phyloP scores from a whole-genome alignment of 2,113 vertebrate genomes.

The Microcebus lehilahytsara region DNA sequence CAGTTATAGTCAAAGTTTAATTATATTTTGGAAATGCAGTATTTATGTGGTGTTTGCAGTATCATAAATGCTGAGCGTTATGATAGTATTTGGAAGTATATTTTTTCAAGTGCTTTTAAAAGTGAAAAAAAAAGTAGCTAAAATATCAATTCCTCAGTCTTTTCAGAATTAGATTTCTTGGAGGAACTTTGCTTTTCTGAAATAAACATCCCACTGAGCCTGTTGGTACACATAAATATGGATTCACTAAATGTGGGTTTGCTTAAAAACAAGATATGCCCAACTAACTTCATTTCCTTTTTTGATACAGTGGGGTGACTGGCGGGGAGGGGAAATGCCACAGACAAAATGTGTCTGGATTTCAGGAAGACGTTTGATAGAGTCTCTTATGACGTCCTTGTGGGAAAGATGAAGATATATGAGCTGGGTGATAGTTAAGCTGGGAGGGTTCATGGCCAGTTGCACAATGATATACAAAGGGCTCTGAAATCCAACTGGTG shows the following conservation, averaged over 20 bases:
- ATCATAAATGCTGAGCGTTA: not conserved
- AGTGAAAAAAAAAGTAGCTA: not conserved
- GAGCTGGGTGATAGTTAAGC: not conserved
- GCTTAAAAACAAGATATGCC: slow-evolving; percentile 72
- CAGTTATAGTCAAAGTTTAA: not conserved
- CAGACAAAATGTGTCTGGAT: slow-evolving; percentile 59
- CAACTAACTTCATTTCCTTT: slow-evolving; percentile 67
- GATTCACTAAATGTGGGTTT: slow-evolving; percentile 57
- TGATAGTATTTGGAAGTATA: not conserved
- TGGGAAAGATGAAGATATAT: slow-evolving; percentile 45
- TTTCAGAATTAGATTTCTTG: slow-evolving; percentile 42
- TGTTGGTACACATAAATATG: slow-evolving; percentile 12
- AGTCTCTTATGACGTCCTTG: slow-evolving; percentile 25
- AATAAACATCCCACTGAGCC: slow-evolving; percentile 31
- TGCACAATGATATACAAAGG: not conserved
- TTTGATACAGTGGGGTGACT: slow-evolving; percentile 61
- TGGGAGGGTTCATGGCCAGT: not conserved
- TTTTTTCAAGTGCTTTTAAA: not conserved
- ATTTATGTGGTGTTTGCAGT: not conserved
- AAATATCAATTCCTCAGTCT: slow-evolving; percentile 1
- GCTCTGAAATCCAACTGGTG: not conserved
- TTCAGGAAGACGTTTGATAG: slow-evolving; percentile 62
- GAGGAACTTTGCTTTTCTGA: slow-evolving; percentile 7
- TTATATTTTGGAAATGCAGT: not conserved
- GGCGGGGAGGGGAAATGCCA: slow-evolving; percentile 59